A percentile compares a stretch with the other conserved stretches of the same genome.
Conservation (phyloP, 2,113 vertebrate species). For the Prunella fulvescens region DNA sequence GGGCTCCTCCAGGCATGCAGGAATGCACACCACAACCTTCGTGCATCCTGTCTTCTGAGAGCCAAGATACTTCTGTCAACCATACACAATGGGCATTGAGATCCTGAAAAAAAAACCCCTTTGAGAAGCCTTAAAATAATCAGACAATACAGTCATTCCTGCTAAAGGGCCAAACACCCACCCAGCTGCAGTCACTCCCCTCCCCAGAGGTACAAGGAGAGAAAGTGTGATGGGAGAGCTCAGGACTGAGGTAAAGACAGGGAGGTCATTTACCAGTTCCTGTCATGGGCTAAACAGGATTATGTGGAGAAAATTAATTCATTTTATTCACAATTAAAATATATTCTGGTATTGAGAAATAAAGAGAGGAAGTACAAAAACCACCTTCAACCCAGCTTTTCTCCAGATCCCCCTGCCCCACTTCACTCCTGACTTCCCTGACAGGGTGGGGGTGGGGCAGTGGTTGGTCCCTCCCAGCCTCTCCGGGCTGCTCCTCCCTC, state of each 20-base stretch:
- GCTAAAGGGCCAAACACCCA: background rate
- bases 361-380: background rate
- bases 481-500: background rate
- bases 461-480: background rate
- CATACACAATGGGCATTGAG: background rate
- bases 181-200: background rate
- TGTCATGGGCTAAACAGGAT: background rate
- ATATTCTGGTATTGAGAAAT: background rate
- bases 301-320: background rate
- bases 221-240: background rate
- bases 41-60: background rate
- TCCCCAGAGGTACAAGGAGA: background rate
- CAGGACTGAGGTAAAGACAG: background rate
- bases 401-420: accelerated
- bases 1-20: background rate
- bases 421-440: background rate
- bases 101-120: background rate
- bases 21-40: background rate
- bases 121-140: background rate
- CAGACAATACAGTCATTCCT: background rate
- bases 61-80: background rate
- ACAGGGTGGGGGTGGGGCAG: too few species aligned
- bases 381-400: background rate
- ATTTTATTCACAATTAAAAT: background rate
- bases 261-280: background rate